Percentiles rank a stretch among this genome's conserved stretches.
These are phyloP conservation scores for Argynnis bischoffii DNA, from an alignment of 2,888 invertebrate genomes.

Conservation along the genomic window DNA sequence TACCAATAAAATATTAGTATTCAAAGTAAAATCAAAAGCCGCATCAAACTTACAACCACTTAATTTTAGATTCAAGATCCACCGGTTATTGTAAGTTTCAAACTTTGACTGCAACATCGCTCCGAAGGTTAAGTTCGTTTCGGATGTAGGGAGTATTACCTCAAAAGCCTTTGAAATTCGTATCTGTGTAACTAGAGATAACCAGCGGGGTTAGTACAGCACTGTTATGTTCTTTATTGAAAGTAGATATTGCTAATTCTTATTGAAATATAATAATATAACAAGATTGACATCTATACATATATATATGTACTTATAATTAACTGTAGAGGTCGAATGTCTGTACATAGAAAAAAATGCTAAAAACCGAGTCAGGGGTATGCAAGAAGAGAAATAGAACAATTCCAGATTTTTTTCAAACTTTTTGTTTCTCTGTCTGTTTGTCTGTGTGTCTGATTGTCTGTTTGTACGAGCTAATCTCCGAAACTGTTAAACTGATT, in stretches of 20 bases:
- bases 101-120: conserved; percentile 17
- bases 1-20: background rate
- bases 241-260: background rate
- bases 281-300: too few relatives aligned
- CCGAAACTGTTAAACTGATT: too few relatives aligned
- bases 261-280: background rate
- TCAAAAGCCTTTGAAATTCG: conserved; percentile 31
- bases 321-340: too few relatives aligned
- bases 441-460: too few relatives aligned
- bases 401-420: too few relatives aligned
- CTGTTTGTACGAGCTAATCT: too few relatives aligned
- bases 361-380: too few relatives aligned
- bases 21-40: background rate
- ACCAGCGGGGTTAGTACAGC: conserved; percentile 8
- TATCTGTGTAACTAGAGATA: conserved; percentile 32
- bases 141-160: conserved; percentile 27
- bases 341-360: too few relatives aligned
- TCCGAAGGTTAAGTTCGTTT: conserved; percentile 25
- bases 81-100: background rate
- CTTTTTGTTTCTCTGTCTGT: too few relatives aligned
- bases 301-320: too few relatives aligned
- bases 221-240: conserved; percentile 11
- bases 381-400: too few relatives aligned
- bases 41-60: background rate
- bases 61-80: background rate